Evolutionary conservation across 2,888 invertebrate species (phyloP), one percentile per base, ranked within the genome.

Genomic region (Eupithecia exiguata): DNA sequence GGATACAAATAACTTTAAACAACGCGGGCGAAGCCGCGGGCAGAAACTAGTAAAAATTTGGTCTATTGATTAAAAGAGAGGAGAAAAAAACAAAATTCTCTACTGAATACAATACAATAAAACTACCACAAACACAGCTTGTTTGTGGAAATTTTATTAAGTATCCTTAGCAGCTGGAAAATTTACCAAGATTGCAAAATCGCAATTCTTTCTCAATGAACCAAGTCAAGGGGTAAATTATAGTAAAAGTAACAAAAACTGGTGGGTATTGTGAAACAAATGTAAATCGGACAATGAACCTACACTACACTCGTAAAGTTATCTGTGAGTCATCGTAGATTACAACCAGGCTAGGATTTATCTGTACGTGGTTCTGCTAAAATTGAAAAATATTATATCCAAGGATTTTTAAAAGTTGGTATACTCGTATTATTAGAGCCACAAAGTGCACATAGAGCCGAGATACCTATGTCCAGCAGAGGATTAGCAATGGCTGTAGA

Each of bases 251-350:
- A 14, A 49, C 49, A 49, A 49, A n/a, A 49, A 4, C n/a, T 10
- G 35, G 10, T 63, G 38, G 63, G 35, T 62, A 35, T 63, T 65
- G 7, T 21, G 40, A 66, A 66, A 21, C 25, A 1, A 40, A 66
- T 35, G 14, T 6, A 40, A 40, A 38, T 66, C 38, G 66, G 21
- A 40, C 66, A 66, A 66, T 66, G 66, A 66, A 66, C 66, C 40
- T 25, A 40, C 30, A 35, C 21, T 43, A 7, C 66, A 25, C 21
- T 21, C 66, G 16, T 38, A n/a, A 6, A 21, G 21, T 40, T 66
- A 66, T 66, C 66, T 40, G 40, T 66, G 66, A 14, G 66, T 66
- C 66, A 40, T 66, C 66, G 25, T 66, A 66, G 66, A 66, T 66
- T 40, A 66, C 5, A 21, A 21, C 10, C 14, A 40, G 21, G 43